Evolutionary conservation across 2,797 vertebrate genomes (phyloP).

Genomic region (Tapera naevia): DNA sequence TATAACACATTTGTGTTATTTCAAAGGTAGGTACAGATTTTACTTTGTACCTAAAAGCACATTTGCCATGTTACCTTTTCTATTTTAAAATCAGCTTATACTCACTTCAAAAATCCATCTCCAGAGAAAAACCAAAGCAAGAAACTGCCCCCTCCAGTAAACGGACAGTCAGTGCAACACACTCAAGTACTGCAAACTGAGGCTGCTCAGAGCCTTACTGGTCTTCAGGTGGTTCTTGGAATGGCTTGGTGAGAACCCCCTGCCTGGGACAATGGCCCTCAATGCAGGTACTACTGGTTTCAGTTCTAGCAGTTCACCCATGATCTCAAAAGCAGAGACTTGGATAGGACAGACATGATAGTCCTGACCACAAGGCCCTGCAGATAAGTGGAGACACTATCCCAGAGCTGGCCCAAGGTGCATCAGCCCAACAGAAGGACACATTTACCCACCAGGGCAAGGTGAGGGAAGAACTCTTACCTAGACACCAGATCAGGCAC

Average conservation of each 20-base stretch:
- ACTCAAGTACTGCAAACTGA: not conserved
- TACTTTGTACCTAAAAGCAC: not conserved
- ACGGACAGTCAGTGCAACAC: not conserved
- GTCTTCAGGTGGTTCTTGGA: not conserved
- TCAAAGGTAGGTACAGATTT: not conserved
- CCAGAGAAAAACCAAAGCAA: not conserved
- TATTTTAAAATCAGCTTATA: not conserved
- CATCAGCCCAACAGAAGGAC: not conserved
- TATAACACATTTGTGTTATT: not conserved
- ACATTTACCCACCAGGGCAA: not conserved
- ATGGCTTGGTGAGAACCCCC: not conserved
- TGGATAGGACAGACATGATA: not conserved
- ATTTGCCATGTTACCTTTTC: not conserved
- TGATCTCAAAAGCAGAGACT: not conserved
- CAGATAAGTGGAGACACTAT: not conserved
- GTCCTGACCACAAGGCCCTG: not conserved
- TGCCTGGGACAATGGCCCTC: not conserved
- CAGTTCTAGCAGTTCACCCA: not conserved
- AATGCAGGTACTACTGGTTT: rapidly evolving
- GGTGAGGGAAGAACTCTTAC: not conserved
- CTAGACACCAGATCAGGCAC: not conserved
- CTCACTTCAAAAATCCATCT: not conserved
- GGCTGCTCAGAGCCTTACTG: not conserved
- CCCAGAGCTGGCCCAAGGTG: rapidly evolving
- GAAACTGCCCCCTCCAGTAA: not conserved